Conservation (phyloP, 2,888 invertebrate species). For the Digitonthophagus gazella region DNA sequence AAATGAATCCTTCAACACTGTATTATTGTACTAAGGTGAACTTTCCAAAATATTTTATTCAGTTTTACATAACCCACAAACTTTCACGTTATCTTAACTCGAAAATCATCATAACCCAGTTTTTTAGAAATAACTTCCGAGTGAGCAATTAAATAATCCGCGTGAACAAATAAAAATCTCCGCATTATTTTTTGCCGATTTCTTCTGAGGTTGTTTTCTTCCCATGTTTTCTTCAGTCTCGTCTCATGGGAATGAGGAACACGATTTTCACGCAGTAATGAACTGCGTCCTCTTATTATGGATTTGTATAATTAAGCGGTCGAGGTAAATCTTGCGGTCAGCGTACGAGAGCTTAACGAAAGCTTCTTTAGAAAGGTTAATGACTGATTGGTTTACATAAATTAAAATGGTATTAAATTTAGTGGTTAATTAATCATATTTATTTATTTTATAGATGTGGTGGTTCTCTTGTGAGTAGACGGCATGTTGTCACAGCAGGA, state of each 20-base stretch:
- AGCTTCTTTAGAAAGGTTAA: slow-evolving; percentile 4
- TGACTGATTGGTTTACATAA: background rate
- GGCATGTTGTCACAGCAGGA: slow-evolving; percentile 91
- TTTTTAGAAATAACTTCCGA: background rate
- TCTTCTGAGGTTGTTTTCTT: slow-evolving; percentile 2
- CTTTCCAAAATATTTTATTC: background rate
- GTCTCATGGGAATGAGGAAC: slow-evolving; percentile 11
- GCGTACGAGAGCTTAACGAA: background rate
- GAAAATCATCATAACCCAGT: background rate
- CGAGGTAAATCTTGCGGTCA: background rate
- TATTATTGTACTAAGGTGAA: background rate
- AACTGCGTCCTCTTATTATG: slow-evolving; percentile 9
- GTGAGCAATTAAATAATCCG: background rate
- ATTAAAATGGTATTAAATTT: slow-evolving; percentile 1
- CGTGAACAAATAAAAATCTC: background rate
- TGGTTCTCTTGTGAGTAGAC: slow-evolving; percentile 84
- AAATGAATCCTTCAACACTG: too few species aligned
- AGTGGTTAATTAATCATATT: background rate
- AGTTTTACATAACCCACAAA: background rate
- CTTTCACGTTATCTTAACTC: background rate
- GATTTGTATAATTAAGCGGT: slow-evolving; percentile 7
- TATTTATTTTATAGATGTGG: slow-evolving; percentile 68
- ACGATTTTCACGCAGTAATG: slow-evolving; percentile 5
- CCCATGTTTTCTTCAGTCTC: background rate
- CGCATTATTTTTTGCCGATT: background rate